Evolutionary conservation across 2,113 vertebrate species (phyloP), one percentile per base, ranked within the genome.

Genomic region (Chascanopsetta lugubris): DNA sequence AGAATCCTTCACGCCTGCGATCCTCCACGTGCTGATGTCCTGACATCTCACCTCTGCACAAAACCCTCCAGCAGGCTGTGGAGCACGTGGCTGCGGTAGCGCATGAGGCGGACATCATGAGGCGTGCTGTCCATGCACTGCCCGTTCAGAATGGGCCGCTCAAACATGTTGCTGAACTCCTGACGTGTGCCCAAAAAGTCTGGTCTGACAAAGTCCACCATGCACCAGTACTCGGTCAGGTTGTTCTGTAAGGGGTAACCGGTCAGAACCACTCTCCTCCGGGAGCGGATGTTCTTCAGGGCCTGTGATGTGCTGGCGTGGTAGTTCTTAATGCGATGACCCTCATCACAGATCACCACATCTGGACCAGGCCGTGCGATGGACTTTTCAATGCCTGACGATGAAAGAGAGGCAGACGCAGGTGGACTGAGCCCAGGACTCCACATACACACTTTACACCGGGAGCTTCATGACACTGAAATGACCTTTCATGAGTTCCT

Each of bases 111-210:
- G 26, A 95, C 93, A 0, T 99, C 97, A 85, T 98, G 97, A 3
- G 97, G 96, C 0, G 97, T 99, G 88, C 97, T 98, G 92, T 99
- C 97, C 15, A 96, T 90, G 59, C 97, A 99, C 91, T 99, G 97
- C 27, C 97, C 97, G 0, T 99, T 99, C 74, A 99, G 91, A 82
- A 99, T 99, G 64, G 97, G 97, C 24, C 97, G 91, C 82, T 99
- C 97, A 69, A 99, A 99, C 97, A 99, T 98, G 92, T 99, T 99
- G 89, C 97, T 99, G 89, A 99, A 99, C 61, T 99, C 97, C 89
- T 99, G 97, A 38, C 97, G 91, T 0, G 97, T 98, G 53, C 97
- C 97, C 6, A 99, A 92, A 69, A 99, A 99, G 87, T 99, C 96
- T 0, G 97, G 97, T 43, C 97, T 90, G 9, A 99, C 97, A 40